Evolutionary conservation across 2,888 invertebrate genomes (phyloP).

Genomic region (Rhodophaea formosa): DNA sequence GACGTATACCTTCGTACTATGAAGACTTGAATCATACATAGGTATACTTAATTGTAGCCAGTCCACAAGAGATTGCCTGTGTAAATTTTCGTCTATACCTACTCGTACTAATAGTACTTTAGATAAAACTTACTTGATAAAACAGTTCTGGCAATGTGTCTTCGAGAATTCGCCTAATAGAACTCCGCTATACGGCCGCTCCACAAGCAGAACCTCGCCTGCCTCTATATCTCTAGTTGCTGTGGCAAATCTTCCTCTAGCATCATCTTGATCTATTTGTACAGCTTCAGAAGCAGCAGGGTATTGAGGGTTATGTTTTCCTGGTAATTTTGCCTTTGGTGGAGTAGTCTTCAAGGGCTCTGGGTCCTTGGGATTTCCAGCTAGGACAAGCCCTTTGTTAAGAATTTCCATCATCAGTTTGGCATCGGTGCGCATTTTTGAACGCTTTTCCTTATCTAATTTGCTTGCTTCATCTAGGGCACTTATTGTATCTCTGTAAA

Average conservation of each 20-base stretch:
- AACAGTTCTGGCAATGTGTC: constrained; percentile 88
- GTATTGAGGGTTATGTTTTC: constrained; percentile 69
- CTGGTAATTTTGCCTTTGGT: constrained; percentile 64
- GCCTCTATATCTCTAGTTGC: constrained; percentile 85
- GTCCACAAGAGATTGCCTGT: too few species aligned
- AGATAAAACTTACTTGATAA: constrained; percentile 77
- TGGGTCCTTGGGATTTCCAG: constrained; percentile 62
- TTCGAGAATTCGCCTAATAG: constrained; percentile 84
- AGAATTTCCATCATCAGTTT: constrained; percentile 87
- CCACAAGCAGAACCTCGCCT: constrained; percentile 87
- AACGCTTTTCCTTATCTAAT: constrained; percentile 81
- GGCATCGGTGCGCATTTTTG: constrained; percentile 84
- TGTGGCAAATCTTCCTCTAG: constrained; percentile 87
- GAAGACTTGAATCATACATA: too few species aligned
- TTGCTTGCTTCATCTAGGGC: constrained; percentile 84
- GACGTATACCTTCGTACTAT: too few species aligned
- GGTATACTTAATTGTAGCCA: too few species aligned
- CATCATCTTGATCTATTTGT: constrained; percentile 81
- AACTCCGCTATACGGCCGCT: constrained; percentile 87
- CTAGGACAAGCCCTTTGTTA: constrained; percentile 80
- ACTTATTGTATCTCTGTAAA: constrained; percentile 82
- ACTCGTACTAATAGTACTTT: not conserved
- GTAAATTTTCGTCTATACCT: too few species aligned
- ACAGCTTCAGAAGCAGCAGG: constrained; percentile 84
- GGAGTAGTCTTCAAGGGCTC: constrained; percentile 58